A percentile compares a stretch with the other conserved stretches of the same genome.
Conservation (phyloP, 1,140 invertebrate genomes). For the Saccostrea glomerata region DNA sequence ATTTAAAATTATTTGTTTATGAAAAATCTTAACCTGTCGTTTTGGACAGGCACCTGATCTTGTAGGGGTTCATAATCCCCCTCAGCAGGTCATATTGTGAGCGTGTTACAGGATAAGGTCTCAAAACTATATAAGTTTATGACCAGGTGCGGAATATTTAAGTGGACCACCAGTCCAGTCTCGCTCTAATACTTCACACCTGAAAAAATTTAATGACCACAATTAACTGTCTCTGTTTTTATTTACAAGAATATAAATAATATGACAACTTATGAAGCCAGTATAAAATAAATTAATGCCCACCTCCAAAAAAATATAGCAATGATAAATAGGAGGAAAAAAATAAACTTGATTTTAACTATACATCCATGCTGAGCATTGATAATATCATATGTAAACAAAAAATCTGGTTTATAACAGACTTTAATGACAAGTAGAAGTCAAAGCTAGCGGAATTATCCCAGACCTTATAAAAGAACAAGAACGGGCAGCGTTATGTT, state of each 20-base stretch:
- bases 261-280: background rate
- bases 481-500: background rate
- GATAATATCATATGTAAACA: conserved; percentile 2
- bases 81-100: background rate
- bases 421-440: background rate
- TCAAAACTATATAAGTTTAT: background rate
- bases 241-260: background rate
- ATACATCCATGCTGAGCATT: background rate
- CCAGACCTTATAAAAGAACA: background rate
- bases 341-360: background rate
- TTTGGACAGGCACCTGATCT: background rate
- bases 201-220: background rate
- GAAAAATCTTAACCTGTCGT: background rate
- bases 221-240: background rate
- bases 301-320: background rate
- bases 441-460: background rate
- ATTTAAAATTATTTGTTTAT: conserved; percentile 10
- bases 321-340: background rate
- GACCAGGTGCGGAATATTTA: conserved; percentile 15
- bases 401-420: background rate
- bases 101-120: background rate
- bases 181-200: background rate
- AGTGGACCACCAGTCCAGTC: background rate
- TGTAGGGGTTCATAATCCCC: background rate
- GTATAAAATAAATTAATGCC: background rate